Base-by-base conservation (phyloP, 2,888 invertebrate species). In the Tenthredo distinguenda region DNA sequence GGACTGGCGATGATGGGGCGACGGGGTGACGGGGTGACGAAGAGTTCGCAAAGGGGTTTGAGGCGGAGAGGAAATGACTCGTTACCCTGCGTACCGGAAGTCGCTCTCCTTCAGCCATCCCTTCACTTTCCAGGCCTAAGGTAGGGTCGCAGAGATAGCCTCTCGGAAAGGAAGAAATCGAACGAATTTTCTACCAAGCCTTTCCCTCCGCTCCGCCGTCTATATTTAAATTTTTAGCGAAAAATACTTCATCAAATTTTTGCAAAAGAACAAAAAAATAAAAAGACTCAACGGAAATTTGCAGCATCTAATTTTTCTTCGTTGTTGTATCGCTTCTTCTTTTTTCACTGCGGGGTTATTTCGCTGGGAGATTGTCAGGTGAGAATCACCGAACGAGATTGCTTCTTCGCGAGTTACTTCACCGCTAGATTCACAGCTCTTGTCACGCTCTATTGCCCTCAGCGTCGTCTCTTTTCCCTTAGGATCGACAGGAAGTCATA, bases 11-110 rank as follows among this genome's bases (percentile, higher is more conserved):
- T 62, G 81, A 81, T 62, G 81, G 62, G 81, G 62, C 40, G 62
- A 62, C 40, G 34, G 40, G 37, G 79, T 31, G 77, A 77, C 79
- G 37, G 40, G 40, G 81, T 34, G 77, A 77, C 81, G 81, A 62
- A 62, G 81, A 55, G 77, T 50, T 77, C n/a, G 26, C 31, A 55
- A 9, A 7, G 55, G 77, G 55, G 77, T 55, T 77, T 26, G 79
- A 84, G 74, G 50, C 50, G 43, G 82, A 58, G 88, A 90, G 91
- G 92, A 92, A 92, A 91, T 92, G 91, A 92, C 91, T 92, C 92
- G 91, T 92, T 92, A 91, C 89, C 89, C 88, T 87, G 88, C 89
- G 90, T 89, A 90, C 92, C 91, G 92, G 92, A 92, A 92, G 91
- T 91, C 90, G 87, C 88, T 89, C 88, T 88, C 90, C 88, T 87